phyloP scores from a whole-genome alignment of 2,113 vertebrate genomes.

The Vireo altiloquus region DNA sequence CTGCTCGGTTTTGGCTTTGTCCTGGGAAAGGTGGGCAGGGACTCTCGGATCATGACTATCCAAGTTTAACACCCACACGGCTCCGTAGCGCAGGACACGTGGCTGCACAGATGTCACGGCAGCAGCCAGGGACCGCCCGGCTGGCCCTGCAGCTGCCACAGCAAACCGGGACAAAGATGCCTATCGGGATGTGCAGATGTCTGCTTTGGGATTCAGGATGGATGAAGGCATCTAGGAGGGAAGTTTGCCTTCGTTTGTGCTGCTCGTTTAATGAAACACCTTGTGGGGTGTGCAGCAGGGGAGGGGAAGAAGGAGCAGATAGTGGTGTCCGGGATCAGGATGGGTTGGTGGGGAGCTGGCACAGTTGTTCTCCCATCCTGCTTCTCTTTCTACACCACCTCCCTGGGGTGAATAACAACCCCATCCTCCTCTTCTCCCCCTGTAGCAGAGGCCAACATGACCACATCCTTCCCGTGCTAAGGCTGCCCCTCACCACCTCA shows the following conservation, averaged over 20 bases:
- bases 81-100: accelerated
- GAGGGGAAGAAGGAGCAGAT: not conserved
- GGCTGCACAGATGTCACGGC: not conserved
- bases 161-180: not conserved
- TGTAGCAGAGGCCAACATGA: not conserved
- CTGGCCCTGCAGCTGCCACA: not conserved
- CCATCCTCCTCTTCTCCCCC: not conserved
- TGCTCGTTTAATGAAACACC: not conserved
- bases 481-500: not conserved
- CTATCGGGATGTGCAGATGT: not conserved
- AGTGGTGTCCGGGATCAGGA: not conserved
- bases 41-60: not conserved
- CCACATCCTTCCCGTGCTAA: not conserved
- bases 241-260: not conserved
- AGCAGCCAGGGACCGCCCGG: not conserved
- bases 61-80: accelerated
- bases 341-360: not conserved
- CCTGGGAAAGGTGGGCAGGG: not conserved
- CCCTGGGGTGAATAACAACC: not conserved
- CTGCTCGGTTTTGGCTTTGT: not conserved
- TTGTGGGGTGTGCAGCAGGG: accelerated
- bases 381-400: not conserved
- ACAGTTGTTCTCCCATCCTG: accelerated
- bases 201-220: not conserved
- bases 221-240: not conserved